Evolutionary conservation across 2,797 vertebrate genomes (phyloP).

Genomic region (Aratinga solstitialis): DNA sequence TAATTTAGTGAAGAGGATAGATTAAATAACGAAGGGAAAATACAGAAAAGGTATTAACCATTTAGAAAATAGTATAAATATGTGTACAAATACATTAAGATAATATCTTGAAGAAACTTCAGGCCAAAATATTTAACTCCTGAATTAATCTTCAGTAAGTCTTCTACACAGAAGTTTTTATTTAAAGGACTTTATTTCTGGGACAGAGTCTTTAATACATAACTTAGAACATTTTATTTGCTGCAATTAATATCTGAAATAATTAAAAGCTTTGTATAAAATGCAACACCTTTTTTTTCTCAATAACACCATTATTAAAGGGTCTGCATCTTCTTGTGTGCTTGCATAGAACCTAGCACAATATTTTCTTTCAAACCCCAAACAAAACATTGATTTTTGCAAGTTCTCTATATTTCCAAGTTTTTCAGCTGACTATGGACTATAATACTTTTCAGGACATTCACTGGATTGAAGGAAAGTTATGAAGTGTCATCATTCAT

Average conservation of each 20-base stretch:
- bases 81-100: neutral
- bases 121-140: neutral
- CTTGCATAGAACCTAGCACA: neutral
- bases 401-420: neutral
- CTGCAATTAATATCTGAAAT: neutral
- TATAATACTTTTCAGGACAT: neutral
- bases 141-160: neutral
- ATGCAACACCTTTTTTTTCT: neutral
- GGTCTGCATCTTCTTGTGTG: neutral
- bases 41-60: neutral
- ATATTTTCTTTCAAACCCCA: neutral
- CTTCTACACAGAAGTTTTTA: neutral
- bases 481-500: slow-evolving; percentile 7
- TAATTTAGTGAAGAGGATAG: neutral
- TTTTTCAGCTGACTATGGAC: neutral
- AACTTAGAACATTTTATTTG: neutral
- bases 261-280: neutral
- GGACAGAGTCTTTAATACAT: neutral
- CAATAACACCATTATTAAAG: neutral
- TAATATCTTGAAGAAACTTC: neutral
- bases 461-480: slow-evolving; percentile 5
- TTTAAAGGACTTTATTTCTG: neutral
- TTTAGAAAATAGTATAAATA: neutral
- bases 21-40: neutral
- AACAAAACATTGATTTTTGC: neutral